phyloP scores from a whole-genome alignment of 2,888 invertebrate genomes.

The Zhuqinia jingwanae region DNA sequence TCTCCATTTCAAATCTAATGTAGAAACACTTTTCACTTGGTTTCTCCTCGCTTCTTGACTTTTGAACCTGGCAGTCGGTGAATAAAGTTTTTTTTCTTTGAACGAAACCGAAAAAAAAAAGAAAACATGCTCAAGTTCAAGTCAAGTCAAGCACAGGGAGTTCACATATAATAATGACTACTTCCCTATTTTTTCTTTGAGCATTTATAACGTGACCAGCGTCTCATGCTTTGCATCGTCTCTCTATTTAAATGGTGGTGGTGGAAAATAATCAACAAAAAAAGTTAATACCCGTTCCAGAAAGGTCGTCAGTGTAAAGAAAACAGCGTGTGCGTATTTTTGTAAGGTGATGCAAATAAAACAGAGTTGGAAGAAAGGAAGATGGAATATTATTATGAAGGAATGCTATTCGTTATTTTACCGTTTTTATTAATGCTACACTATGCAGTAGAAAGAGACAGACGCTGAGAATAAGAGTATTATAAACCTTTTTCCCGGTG shows the following conservation, averaged over 20 bases:
- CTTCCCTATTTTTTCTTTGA: conserved; percentile 52
- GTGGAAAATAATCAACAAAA: conserved; percentile 37
- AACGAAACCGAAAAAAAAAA: conserved; percentile 22
- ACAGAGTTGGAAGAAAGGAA: neutral
- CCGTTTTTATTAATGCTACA: neutral
- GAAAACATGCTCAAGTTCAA: neutral
- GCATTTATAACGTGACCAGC: conserved; percentile 41
- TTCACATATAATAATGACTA: conserved; percentile 52
- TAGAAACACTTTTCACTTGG: conserved; percentile 62
- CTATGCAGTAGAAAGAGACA: neutral
- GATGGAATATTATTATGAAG: no score
- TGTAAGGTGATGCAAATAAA: neutral
- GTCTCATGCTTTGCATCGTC: neutral
- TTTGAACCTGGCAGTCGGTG: conserved; percentile 49
- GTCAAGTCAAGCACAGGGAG: conserved; percentile 26
- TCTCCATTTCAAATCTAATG: conserved; percentile 18
- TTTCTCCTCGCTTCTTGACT: conserved; percentile 64
- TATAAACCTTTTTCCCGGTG: neutral
- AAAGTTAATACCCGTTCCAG: conserved; percentile 36
- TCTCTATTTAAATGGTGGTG: neutral
- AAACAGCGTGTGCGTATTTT: neutral
- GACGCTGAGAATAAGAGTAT: neutral
- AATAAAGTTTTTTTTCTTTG: conserved; percentile 55
- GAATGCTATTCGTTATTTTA: conserved; percentile 15
- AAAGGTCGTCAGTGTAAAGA: conserved; percentile 26